Base-by-base conservation (phyloP, 2,113 vertebrate genomes). In the Poeciliopsis prolifica region DNA sequence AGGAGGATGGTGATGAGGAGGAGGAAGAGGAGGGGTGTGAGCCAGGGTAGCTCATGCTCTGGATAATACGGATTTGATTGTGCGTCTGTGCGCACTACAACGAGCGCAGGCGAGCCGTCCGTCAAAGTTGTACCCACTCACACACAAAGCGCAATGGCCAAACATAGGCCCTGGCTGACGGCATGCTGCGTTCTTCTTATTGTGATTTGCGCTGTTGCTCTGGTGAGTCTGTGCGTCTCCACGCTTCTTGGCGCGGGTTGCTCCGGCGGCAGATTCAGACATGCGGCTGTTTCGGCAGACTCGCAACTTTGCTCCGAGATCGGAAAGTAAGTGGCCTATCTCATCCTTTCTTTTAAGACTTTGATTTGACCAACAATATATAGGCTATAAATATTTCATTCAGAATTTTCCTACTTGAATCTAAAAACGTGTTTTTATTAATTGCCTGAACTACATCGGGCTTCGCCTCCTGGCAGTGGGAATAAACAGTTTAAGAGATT, bases 401-500 rank as follows among this genome's bases (percentile, higher is more conserved):
- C 29, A 24, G 17, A 64, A 33, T 8, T 33, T 17, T 33, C 10
- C 2, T 2, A 3, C 29, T 4, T 48, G 44, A 22, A 17, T 7
- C 14, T 51, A n/a, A n/a, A 35, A 68, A 24, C 51, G 6, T 54
- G n/a, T 67, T 1, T 58, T 68, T 60, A 30, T 48, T 80, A 24
- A 1, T 7, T 77, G 4, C 15, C 44, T 19, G 44, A 48, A 19
- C 5, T 19, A 17, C 5, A 48, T 48, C 17, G 17, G 17, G 44
- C 35, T 37, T 37, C 35, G 35, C 35, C 35, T 37, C 35, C 35
- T 67, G 73, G 71, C 63, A 37, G 65, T 11, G 77, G 68, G 3
- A 64, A 70, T 93, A 90, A 93, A 79, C 81, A 71, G 91, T 80
- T 92, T 91, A 91, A 88, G 88, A 89, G 91, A 86, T 92, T 91